A percentile compares a stretch with the other conserved stretches of the same genome.
Evolutionary conservation across 2,888 invertebrate genomes (phyloP).

Genomic region (Hymenopus coronatus): DNA sequence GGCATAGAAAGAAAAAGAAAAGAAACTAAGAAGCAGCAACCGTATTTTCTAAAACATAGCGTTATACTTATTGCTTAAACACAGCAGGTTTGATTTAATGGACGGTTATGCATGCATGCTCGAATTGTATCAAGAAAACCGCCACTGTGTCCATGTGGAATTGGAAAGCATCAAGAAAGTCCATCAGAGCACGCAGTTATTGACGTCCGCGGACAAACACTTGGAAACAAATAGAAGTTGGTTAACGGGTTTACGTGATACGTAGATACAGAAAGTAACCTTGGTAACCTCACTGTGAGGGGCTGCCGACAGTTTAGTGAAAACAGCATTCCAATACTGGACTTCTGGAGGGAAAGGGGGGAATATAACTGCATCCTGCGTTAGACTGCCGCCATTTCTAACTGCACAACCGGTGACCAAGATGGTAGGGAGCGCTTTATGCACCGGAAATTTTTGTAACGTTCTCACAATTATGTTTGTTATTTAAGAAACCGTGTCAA

Average conservation of each 20-base stretch:
- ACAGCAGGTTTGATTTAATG: too few relatives aligned
- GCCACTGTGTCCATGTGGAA: not conserved
- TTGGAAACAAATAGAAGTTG: not conserved
- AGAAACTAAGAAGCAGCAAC: too few relatives aligned
- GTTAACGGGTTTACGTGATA: not conserved
- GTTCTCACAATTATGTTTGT: too few relatives aligned
- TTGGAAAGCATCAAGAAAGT: not conserved
- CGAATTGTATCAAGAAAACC: not conserved
- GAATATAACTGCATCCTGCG: not conserved
- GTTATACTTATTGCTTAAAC: too few relatives aligned
- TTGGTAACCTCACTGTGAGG: not conserved
- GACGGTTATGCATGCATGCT: too few relatives aligned
- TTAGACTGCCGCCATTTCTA: not conserved
- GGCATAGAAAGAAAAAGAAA: too few relatives aligned
- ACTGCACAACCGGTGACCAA: not conserved
- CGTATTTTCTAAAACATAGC: too few relatives aligned
- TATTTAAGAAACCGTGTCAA: too few relatives aligned
- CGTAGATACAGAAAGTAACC: not conserved
- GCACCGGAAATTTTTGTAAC: too few relatives aligned
- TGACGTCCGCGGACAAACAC: not conserved
- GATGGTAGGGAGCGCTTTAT: not conserved
- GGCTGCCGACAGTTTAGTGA: not conserved
- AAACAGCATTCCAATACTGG: not conserved
- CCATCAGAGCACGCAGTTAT: not conserved
- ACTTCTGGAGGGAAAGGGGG: not conserved